Conservation (phyloP, 2,888 invertebrate genomes). For the Drosophila tanythrix region DNA sequence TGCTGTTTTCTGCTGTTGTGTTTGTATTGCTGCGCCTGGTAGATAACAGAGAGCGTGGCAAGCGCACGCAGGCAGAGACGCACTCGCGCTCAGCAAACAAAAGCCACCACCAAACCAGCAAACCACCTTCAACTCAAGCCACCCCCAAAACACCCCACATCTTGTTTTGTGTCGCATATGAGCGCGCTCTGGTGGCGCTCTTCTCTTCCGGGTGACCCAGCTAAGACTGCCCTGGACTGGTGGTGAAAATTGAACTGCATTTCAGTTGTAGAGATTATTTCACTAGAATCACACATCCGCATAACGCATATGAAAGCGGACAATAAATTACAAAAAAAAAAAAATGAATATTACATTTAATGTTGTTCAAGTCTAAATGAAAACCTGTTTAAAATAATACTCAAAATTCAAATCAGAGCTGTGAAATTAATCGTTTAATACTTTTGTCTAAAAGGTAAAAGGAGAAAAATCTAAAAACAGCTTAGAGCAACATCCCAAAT, state of each 20-base stretch:
- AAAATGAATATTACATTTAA: conserved; percentile 13
- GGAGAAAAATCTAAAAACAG: neutral
- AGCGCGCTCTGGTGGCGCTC: conserved; percentile 36
- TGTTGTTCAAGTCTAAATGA: conserved; percentile 2
- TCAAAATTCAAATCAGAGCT: neutral
- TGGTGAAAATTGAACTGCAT: conserved; percentile 78
- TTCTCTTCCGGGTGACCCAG: conserved; percentile 50
- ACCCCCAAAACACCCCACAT: conserved; percentile 24
- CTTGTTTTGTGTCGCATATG: conserved; percentile 44
- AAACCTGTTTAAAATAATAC: conserved; percentile 1
- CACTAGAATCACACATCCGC: conserved; percentile 67
- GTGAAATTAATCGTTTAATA: neutral
- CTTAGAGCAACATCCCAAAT: too few species aligned
- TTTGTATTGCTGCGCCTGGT: conserved; percentile 71
- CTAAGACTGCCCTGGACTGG: conserved; percentile 30
- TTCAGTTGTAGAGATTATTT: conserved; percentile 81
- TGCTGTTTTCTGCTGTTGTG: conserved; percentile 39
- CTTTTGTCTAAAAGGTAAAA: conserved; percentile 8
- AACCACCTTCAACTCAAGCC: conserved; percentile 6
- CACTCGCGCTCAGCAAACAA: conserved; percentile 38
- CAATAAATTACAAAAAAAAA: conserved; percentile 5
- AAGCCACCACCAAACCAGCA: conserved; percentile 49
- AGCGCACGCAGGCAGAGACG: conserved; percentile 27
- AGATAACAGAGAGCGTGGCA: conserved; percentile 41
- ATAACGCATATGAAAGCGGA: conserved; percentile 39